A percentile compares a stretch with the other conserved stretches of the same genome.
Conservation (phyloP, 2,888 invertebrate species). For the Drosophila pseudotakahashii region DNA sequence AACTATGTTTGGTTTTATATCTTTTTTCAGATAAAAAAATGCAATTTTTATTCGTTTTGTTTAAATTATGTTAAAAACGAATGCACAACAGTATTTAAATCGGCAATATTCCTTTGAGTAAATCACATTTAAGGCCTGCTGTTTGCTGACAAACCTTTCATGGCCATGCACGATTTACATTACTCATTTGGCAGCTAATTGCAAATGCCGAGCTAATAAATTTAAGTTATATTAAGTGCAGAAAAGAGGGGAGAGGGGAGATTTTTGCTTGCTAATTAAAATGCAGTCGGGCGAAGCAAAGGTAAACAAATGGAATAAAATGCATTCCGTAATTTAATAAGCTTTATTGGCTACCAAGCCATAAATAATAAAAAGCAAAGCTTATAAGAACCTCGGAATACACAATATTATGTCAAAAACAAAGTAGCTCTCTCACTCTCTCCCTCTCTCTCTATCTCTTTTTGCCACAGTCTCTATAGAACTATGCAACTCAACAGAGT, state of each 20-base stretch:
- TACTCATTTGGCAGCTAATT: conserved; percentile 39
- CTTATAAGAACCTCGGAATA: conserved; percentile 8
- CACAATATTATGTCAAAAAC: conserved; percentile 11
- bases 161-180: conserved; percentile 25
- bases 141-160: conserved; percentile 28
- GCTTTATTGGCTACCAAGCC: conserved; percentile 7
- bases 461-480: conserved; percentile 15
- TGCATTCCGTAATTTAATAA: conserved; percentile 11
- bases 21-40: neutral
- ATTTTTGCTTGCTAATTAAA: conserved; percentile 58
- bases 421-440: too few relatives aligned
- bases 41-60: neutral
- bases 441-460: too few relatives aligned
- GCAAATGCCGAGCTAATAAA: conserved; percentile 35
- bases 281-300: conserved; percentile 57
- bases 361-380: conserved; percentile 11
- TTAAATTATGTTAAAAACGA: neutral
- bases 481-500: conserved; percentile 54
- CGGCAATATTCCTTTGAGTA: conserved; percentile 4
- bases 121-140: conserved; percentile 4
- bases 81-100: neutral
- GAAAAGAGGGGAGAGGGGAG: conserved; percentile 1
- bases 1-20: neutral
- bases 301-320: conserved; percentile 22
- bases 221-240: conserved; percentile 29